Evolutionary conservation across 2,113 vertebrate species (phyloP), one percentile per base, ranked within the genome.

Genomic region (Gallinago undulata): DNA sequence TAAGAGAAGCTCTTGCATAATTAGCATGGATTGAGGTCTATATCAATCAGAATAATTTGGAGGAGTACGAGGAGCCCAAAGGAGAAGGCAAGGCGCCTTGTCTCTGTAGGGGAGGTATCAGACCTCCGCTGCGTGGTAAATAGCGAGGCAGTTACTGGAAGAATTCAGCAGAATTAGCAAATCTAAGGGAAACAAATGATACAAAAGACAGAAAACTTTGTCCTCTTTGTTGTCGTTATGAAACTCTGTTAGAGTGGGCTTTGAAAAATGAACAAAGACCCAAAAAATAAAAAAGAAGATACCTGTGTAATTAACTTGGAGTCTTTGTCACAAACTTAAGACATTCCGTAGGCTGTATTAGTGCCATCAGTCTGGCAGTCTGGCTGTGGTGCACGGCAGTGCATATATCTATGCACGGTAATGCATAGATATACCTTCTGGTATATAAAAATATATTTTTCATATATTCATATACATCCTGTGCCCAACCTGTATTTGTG

Each of bases 11-110:
- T 87, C 93, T 97, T 97, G 95, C 96, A 96, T 98, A 98, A 98
- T 98, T 98, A 98, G 96, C 97, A 94, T 95, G 96, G 96, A 98
- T 97, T 76, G 93, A 98, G 97, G 97, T 98, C 97, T 98, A 91
- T 98, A 98, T 98, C 97, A 98, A 97, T 98, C 98, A 98, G 97
- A 98, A 98, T 98, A 98, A 98, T 98, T 98, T 97, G 97, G 97
- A 98, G 96, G 94, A 97, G 97, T 94, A 89, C 48, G 82, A 95
- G 97, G 96, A 97, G 96, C 96, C 97, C n/a, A 90, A 97, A 98
- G 97, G 97, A 98, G 95, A 95, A 96, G 91, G 96, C 94, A 94
- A 96, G 98, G 94, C 94, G 93, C 72, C 97, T 97, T 97, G 95
- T 97, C 96, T 98, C 97, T 81, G 94, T 96, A 94, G 97, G 74